These are phyloP conservation scores for Actinia tenebrosa DNA, from an alignment of 64 coral and sea anemone species.

Conservation along the genomic window DNA sequence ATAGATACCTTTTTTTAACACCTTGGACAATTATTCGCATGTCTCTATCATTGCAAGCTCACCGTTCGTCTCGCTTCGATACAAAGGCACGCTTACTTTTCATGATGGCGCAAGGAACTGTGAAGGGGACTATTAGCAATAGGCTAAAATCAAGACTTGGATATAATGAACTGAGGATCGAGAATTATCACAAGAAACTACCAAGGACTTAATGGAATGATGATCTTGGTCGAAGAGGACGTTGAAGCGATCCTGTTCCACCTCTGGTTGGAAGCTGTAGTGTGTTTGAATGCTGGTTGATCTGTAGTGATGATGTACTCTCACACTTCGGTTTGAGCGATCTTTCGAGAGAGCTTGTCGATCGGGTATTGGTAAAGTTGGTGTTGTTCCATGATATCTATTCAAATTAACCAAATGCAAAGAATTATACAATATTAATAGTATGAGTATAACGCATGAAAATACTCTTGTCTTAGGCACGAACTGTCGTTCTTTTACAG, in stretches of 20 bases:
- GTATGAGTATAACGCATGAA: too few species aligned
- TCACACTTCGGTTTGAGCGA: slow-evolving; percentile 1
- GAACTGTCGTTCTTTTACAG: too few species aligned
- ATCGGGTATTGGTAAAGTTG: neutral
- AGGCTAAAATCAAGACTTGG: neutral
- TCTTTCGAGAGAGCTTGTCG: slow-evolving; percentile 1
- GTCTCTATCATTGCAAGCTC: too few species aligned
- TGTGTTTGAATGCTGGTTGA: neutral
- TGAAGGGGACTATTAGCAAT: too few species aligned
- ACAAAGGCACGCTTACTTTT: too few species aligned
- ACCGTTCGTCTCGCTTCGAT: too few species aligned
- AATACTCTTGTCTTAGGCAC: too few species aligned
- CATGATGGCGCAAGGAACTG: too few species aligned
- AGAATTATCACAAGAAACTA: neutral
- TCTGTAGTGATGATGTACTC: neutral
- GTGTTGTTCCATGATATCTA: slow-evolving; percentile 14
- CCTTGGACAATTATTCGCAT: too few species aligned
- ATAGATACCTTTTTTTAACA: too few species aligned
- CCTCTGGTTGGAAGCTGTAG: neutral
- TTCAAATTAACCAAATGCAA: neutral
- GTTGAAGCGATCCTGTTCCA: neutral
- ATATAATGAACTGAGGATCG: neutral
- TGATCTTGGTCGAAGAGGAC: slow-evolving; percentile 21
- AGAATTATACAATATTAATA: neutral
- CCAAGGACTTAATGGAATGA: neutral